phyloP scores from a whole-genome alignment of 2,113 vertebrate species.

The Sialia sialis region DNA sequence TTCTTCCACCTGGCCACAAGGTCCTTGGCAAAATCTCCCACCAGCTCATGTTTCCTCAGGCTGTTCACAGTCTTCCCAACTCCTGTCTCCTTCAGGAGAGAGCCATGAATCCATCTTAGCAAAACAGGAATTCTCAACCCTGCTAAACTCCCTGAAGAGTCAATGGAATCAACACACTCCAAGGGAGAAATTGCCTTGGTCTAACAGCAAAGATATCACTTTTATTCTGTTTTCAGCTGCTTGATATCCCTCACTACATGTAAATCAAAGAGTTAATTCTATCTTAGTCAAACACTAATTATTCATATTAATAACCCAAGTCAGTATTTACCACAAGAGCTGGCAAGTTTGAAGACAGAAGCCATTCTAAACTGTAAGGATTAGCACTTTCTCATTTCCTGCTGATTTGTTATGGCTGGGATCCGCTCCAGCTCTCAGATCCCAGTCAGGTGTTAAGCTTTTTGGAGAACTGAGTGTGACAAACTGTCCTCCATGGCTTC shows the following conservation, averaged over 20 bases:
- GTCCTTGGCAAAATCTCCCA: slow-evolving; percentile 85
- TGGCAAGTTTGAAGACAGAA: not conserved
- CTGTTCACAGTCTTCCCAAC: slow-evolving; percentile 95
- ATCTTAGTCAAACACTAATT: not conserved
- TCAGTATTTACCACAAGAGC: not conserved
- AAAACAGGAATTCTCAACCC: not conserved
- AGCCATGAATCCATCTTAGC: not conserved
- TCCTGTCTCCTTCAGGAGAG: slow-evolving; percentile 85
- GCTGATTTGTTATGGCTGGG: not conserved
- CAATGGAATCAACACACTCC: not conserved
- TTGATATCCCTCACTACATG: not conserved
- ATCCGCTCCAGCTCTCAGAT: not conserved
- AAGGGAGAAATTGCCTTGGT: not conserved
- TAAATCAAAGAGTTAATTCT: not conserved
- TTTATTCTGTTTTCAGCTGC: not conserved
- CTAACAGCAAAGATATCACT: not conserved
- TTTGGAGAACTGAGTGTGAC: not conserved
- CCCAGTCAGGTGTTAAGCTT: not conserved
- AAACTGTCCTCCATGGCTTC: not conserved
- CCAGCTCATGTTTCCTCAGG: slow-evolving; percentile 89
- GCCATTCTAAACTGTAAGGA: not conserved
- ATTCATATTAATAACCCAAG: not conserved
- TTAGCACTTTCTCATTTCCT: not conserved
- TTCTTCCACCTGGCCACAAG: slow-evolving; percentile 97
- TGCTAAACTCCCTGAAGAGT: not conserved